A percentile compares a stretch with the other conserved stretches of the same genome.
These are phyloP conservation scores for Peromyscus nudipes DNA, from an alignment of 2,797 vertebrate genomes.

Conservation along the genomic window DNA sequence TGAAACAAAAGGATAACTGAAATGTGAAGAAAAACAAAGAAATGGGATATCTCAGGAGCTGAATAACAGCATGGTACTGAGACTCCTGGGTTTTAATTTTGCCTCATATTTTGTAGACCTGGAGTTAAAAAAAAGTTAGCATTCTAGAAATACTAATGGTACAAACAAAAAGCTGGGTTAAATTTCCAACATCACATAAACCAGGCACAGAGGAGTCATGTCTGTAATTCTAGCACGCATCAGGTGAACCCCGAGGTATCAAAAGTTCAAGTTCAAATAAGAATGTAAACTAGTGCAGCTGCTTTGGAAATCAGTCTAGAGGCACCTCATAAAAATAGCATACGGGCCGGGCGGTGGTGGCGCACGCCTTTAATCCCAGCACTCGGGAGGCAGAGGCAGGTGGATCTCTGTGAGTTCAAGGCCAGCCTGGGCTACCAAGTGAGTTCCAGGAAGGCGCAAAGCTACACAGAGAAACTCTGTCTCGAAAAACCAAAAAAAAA, in stretches of 20 bases:
- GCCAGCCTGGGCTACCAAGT: no score
- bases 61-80: not conserved
- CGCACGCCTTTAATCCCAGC: no score
- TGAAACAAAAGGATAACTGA: not conserved
- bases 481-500: no score
- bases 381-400: no score
- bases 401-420: no score
- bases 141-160: not conserved
- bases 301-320: not conserved
- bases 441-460: no score
- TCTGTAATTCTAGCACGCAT: not conserved
- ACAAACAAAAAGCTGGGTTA: not conserved
- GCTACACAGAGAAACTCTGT: no score
- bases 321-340: not conserved
- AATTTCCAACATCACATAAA: not conserved
- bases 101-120: not conserved
- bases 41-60: not conserved
- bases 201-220: not conserved
- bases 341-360: no score
- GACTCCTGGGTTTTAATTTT: not conserved
- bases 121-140: not conserved
- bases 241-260: not conserved
- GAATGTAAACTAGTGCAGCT: not conserved
- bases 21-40: not conserved
- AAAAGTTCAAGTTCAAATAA: not conserved